Base-by-base conservation (phyloP, 2,888 invertebrate species). In the Alsophila aescularia region DNA sequence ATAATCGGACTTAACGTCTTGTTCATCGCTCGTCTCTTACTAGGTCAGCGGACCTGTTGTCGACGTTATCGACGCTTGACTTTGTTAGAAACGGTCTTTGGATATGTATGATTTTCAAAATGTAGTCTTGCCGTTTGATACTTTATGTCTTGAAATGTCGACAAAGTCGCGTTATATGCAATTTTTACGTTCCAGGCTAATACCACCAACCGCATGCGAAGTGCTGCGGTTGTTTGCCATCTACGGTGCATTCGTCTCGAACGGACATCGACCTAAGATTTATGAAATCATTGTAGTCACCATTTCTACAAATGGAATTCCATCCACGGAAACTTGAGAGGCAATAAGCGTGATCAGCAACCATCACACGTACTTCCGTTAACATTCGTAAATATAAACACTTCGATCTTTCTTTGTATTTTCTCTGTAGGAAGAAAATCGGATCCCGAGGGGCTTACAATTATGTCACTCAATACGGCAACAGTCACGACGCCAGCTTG, bases 171-270 rank as follows among this genome's bases (percentile, higher is more conserved):
- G 75, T 78, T 79, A 74, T 71, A 52, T 72, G 62, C 68, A 63
- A 72, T 72, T 77, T 79, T 72, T 66, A 75, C 75, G 67, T 74
- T 75, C 66, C 70, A 68, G 70, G 66, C 69, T 79, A 79, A 75
- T 77, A 71, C 72, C 64, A 71, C 58, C 70, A 67, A 83, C 83
- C 83, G 81, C 83, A 82, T 77, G 69, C 80, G 71, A 64, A 73
- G 66, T 70, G 61, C 75, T 83, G 82, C 72, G 83, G 82, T 81
- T 75, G 73, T 69, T 72, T 75, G 70, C 76, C 66, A 76, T 79
- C 76, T 76, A 74, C 73, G 72, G 77, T 70, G 76, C 79, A 77
- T 72, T 81, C 79, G 79, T 77, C 77, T 80, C 66, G 77, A 83
- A 80, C 81, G 81, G 70, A 67, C 77, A 62, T 73, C 76, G 78